Evolutionary conservation across 2,888 invertebrate genomes (phyloP).

Genomic region (Andrena flavipes): DNA sequence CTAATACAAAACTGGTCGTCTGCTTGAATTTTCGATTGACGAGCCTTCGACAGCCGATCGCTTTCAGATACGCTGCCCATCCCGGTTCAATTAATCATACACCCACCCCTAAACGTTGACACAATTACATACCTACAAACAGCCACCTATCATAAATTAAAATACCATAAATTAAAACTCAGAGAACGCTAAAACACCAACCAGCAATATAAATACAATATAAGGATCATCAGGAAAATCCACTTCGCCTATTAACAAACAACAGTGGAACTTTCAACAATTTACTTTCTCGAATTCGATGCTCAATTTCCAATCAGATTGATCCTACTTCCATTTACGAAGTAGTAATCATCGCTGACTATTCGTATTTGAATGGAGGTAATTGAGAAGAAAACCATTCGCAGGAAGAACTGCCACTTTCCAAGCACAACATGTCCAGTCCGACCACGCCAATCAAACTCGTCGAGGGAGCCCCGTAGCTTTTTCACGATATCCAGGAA

Average conservation of each 20-base stretch:
- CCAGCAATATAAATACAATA: not conserved
- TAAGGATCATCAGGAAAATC: not conserved
- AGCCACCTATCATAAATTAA: not conserved
- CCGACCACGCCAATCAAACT: slow-evolving; percentile 19
- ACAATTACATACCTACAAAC: not conserved
- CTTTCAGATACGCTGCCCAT: not conserved
- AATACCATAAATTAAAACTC: not conserved
- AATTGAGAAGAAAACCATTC: not conserved
- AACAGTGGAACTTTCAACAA: too few relatives aligned
- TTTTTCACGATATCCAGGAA: slow-evolving; percentile 69
- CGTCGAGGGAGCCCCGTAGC: slow-evolving; percentile 31
- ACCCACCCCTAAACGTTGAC: not conserved
- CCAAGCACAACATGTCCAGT: not conserved
- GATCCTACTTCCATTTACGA: not conserved
- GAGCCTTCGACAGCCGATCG: slow-evolving; percentile 83
- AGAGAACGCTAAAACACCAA: not conserved
- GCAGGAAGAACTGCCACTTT: not conserved
- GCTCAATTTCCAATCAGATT: not conserved
- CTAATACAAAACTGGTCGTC: slow-evolving; percentile 84
- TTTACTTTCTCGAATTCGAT: not conserved
- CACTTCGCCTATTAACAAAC: not conserved
- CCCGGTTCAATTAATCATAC: slow-evolving; percentile 17
- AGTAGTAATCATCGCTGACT: not conserved
- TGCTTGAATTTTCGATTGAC: slow-evolving; percentile 84
- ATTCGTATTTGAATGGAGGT: not conserved